phyloP scores from a whole-genome alignment of 2,888 invertebrate genomes.

The Agriopis aurantiaria region DNA sequence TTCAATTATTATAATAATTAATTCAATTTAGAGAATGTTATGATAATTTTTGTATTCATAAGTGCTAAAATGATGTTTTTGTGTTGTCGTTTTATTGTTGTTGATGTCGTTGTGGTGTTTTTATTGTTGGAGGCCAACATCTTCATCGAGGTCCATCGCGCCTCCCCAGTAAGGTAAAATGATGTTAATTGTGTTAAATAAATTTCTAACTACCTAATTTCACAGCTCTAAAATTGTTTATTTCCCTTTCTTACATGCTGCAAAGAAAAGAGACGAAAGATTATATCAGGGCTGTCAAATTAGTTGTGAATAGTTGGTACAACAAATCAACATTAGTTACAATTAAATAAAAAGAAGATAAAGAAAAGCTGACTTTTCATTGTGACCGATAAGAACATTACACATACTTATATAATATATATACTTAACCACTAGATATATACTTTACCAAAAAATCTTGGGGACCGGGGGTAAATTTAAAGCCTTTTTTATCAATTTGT shows the following conservation, averaged over 20 bases:
- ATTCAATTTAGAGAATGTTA: too few relatives aligned
- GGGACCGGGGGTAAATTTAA: slow-evolving; percentile 53
- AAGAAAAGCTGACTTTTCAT: not conserved
- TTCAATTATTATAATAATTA: too few relatives aligned
- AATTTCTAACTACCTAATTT: not conserved
- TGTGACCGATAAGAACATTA: slow-evolving; percentile 6
- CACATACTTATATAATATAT: slow-evolving; percentile 17
- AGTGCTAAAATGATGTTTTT: too few relatives aligned
- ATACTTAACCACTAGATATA: slow-evolving; percentile 39
- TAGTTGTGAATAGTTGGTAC: not conserved
- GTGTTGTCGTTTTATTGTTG: too few relatives aligned
- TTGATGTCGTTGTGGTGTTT: too few relatives aligned
- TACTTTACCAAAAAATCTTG: slow-evolving; percentile 43
- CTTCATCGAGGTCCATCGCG: too few relatives aligned
- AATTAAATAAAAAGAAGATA: too few relatives aligned
- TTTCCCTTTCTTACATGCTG: not conserved
- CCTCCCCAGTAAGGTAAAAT: not conserved
- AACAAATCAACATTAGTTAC: not conserved
- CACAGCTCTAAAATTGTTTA: not conserved
- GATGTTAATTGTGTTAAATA: not conserved
- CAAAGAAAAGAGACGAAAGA: not conserved
- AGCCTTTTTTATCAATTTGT: slow-evolving; percentile 55
- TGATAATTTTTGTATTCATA: too few relatives aligned
- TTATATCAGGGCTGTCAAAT: not conserved
- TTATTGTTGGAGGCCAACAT: too few relatives aligned